A percentile compares a stretch with the other conserved stretches of the same genome.
phyloP scores from a whole-genome alignment of 2,888 invertebrate genomes.

The Sinhomidia bicolor region DNA sequence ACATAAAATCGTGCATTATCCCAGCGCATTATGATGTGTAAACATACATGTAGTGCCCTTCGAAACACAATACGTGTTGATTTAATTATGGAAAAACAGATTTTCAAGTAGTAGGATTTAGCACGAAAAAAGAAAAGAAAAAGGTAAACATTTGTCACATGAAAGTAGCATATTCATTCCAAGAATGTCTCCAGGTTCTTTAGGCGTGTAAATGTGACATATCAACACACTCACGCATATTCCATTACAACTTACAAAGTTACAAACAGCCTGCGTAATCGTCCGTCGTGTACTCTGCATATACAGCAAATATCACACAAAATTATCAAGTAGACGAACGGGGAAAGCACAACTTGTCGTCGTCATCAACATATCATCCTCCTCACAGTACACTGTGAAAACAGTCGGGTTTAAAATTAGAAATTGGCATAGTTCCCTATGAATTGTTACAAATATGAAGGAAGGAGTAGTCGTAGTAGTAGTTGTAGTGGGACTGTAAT shows the following conservation, averaged over 20 bases:
- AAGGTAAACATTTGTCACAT: conserved; percentile 44
- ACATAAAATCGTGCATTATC: not conserved
- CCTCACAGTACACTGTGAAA: conserved; percentile 8
- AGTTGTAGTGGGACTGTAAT: too few relatives aligned
- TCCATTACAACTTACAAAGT: not conserved
- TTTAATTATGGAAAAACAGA: conserved; percentile 19
- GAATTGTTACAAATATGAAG: conserved; percentile 50
- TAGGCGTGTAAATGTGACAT: conserved; percentile 56
- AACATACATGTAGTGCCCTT: not conserved
- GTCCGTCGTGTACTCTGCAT: not conserved
- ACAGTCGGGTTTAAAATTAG: conserved; percentile 76
- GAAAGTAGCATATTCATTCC: conserved; percentile 31
- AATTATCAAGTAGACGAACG: not conserved
- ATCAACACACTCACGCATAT: conserved; percentile 48
- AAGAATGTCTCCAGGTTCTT: conserved; percentile 57
- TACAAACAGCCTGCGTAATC: not conserved
- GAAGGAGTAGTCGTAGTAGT: not conserved
- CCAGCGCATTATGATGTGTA: conserved; percentile 11
- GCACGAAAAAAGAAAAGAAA: not conserved
- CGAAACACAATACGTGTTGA: too few relatives aligned
- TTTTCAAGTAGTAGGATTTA: not conserved
- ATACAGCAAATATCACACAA: conserved; percentile 4
- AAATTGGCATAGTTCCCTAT: conserved; percentile 77
- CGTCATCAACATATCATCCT: conserved; percentile 17
- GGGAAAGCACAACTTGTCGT: conserved; percentile 44